Evolutionary conservation across 2,113 vertebrate genomes (phyloP).

Genomic region (Laterallus jamaicensis): DNA sequence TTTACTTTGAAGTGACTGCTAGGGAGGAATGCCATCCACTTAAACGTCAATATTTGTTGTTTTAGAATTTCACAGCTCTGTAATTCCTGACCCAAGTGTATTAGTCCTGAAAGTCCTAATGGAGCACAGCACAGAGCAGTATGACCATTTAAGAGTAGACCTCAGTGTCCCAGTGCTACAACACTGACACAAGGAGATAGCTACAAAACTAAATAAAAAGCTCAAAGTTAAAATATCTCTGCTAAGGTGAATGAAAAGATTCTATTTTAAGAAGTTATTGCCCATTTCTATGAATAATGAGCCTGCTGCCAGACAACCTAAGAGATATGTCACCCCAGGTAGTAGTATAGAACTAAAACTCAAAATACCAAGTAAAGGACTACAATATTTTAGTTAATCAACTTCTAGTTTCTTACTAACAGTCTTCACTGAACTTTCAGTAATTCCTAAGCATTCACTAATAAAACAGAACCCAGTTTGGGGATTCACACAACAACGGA

Average conservation of each 20-base stretch:
- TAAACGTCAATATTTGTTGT: neutral
- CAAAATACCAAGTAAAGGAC: neutral
- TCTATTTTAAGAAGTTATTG: constrained; percentile 30
- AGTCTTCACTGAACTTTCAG: constrained; percentile 2
- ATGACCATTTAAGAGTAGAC: neutral
- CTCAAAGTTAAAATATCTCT: constrained; percentile 34
- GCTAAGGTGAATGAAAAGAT: constrained; percentile 30
- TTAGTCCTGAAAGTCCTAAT: neutral
- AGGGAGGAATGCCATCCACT: neutral
- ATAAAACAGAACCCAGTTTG: neutral
- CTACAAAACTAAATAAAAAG: neutral
- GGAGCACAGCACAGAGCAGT: neutral
- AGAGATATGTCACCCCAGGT: constrained; percentile 15
- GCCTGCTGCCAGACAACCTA: constrained; percentile 1
- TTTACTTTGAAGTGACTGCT: neutral
- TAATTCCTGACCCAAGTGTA: neutral
- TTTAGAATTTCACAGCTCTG: neutral
- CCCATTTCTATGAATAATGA: constrained; percentile 41
- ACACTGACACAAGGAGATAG: neutral
- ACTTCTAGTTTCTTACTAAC: constrained; percentile 16
- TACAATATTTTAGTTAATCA: constrained; percentile 12
- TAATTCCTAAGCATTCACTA: neutral
- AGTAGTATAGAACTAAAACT: constrained; percentile 6
- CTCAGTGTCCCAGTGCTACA: neutral
- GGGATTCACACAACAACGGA: neutral